A percentile compares a stretch with the other conserved stretches of the same genome.
phyloP scores from a whole-genome alignment of 2,113 vertebrate genomes.

The Riparia riparia region DNA sequence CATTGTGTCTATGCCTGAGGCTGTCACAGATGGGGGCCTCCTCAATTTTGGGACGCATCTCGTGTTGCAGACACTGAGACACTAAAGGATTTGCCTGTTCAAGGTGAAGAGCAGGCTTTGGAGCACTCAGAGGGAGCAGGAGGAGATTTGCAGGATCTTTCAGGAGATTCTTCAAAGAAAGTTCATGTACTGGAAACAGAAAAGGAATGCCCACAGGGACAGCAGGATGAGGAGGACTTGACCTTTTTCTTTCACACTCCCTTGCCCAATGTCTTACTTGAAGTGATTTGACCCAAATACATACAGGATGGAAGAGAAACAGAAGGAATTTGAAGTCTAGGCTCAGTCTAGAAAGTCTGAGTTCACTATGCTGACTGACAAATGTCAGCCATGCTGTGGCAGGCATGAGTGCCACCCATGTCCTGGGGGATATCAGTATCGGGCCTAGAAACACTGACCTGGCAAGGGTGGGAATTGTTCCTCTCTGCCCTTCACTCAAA shows the following conservation, averaged over 20 bases:
- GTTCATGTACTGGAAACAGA: too few species aligned
- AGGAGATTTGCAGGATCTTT: neutral
- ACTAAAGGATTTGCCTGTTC: fast-evolving
- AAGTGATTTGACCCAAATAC: neutral
- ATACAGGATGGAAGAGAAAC: neutral
- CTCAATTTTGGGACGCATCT: neutral
- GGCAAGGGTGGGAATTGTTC: neutral
- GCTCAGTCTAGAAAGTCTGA: neutral
- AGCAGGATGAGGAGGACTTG: neutral
- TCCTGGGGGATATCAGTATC: fast-evolving
- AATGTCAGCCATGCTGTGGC: neutral
- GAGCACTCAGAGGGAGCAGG: too few species aligned
- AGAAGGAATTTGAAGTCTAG: neutral
- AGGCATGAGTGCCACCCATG: neutral
- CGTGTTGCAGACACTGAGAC: fast-evolving
- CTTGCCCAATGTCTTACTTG: neutral
- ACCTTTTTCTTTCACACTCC: neutral
- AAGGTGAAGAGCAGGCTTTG: fast-evolving
- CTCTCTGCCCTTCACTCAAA: fast-evolving
- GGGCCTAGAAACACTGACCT: neutral
- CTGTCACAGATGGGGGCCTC: neutral
- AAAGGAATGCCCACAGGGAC: neutral
- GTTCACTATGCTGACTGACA: neutral
- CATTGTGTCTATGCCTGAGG: fast-evolving
- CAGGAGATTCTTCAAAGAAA: neutral